phyloP scores from a whole-genome alignment of 1,140 invertebrate species.

The Notospermus geniculatus region DNA sequence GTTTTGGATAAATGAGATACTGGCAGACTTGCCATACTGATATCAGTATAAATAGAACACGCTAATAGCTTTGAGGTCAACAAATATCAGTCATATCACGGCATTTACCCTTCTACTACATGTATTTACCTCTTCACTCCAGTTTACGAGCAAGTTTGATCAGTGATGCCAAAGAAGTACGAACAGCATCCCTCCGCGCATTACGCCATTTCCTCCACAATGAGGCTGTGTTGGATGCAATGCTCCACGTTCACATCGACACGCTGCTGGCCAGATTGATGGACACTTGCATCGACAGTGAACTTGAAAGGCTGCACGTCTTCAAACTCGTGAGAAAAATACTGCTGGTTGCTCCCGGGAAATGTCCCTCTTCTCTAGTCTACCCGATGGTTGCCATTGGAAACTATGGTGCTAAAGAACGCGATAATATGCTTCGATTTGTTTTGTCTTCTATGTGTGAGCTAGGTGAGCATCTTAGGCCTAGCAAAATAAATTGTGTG shows the following conservation, averaged over 20 bases:
- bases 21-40: no score
- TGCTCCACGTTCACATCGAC: conserved; percentile 78
- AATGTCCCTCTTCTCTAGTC: conserved; percentile 67
- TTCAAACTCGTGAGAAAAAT: conserved; percentile 76
- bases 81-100: no score
- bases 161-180: conserved; percentile 82
- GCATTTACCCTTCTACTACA: conserved; percentile 20
- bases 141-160: conserved; percentile 81
- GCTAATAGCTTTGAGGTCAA: no score
- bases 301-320: conserved; percentile 85
- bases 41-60: no score
- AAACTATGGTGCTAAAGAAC: conserved; percentile 69
- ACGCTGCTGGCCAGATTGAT: conserved; percentile 76
- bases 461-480: conserved; percentile 66
- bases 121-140: conserved; percentile 45
- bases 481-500: no score
- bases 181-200: conserved; percentile 80
- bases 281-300: conserved; percentile 78
- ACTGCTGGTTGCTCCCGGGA: conserved; percentile 65
- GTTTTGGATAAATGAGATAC: no score
- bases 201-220: conserved; percentile 79
- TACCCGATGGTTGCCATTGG: conserved; percentile 78
- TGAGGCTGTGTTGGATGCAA: conserved; percentile 71
- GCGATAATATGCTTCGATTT: conserved; percentile 75
- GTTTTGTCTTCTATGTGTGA: conserved; percentile 84